Percentiles rank a stretch among this genome's conserved stretches.
Evolutionary conservation across 2,113 vertebrate genomes (phyloP).

Genomic region (Apodemus speciosus): DNA sequence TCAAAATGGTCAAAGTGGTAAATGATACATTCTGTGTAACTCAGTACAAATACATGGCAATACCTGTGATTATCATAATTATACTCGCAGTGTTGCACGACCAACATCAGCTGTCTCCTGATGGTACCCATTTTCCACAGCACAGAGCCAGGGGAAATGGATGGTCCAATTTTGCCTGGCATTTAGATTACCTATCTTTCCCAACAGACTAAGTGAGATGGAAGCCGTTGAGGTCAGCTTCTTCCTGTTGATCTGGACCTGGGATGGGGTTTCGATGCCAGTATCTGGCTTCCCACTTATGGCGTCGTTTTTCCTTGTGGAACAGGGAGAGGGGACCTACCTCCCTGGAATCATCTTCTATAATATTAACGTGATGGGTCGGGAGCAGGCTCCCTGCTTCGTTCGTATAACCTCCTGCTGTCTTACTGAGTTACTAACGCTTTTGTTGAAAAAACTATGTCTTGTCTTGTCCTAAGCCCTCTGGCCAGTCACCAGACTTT

Average conservation of each 20-base stretch:
- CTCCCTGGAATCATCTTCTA: neutral
- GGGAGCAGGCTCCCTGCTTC: no score
- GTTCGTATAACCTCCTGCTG: neutral
- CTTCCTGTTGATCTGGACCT: neutral
- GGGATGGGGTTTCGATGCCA: accelerated
- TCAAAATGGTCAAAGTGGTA: neutral
- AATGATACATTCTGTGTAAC: neutral
- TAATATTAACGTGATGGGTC: neutral
- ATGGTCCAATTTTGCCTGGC: neutral
- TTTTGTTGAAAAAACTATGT: slow-evolving; percentile 4
- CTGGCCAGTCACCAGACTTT: neutral
- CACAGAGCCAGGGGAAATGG: neutral
- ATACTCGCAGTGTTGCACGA: neutral
- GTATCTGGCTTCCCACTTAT: neutral
- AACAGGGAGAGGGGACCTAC: neutral
- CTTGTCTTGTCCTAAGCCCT: slow-evolving; percentile 5
- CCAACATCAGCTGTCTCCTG: neutral
- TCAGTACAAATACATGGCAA: neutral
- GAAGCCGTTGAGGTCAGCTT: neutral
- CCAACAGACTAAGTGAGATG: neutral
- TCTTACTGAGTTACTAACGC: neutral
- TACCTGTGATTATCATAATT: neutral
- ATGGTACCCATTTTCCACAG: neutral
- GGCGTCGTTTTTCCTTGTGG: neutral
- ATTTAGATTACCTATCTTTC: neutral